Evolutionary conservation across 2,888 invertebrate genomes (phyloP), one percentile per base, ranked within the genome.

Genomic region (Lacanobia wlatinum): DNA sequence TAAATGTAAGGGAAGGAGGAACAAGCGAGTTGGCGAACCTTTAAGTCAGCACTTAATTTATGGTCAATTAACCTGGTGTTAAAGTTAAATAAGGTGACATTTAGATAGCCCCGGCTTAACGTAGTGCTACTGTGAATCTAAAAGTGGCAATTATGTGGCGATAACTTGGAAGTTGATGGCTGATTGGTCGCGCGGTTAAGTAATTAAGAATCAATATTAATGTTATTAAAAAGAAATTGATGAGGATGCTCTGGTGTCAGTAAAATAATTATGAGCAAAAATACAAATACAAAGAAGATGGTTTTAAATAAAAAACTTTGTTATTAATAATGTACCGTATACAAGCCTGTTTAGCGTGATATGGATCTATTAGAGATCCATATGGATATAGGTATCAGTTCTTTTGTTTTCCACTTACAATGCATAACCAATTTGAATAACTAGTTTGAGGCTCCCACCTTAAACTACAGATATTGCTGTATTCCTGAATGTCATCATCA

Each of bases 41-140:
- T 93, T 93, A 93, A 93, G 92, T 93, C 92, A 91, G 90, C 90
- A 92, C 92, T 93, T 93, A 95, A 95, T 95, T 96, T 95, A 95
- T 94, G 90, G 93, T 94, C 95, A 95, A 95, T 95, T 95, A 95
- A 94, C 94, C 90, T 90, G 90, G 92, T 94, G 94, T 95, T 94
- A 94, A 90, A 93, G 92, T 93, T 91, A 92, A 94, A 93, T 94
- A 93, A 93, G 92, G 93, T 92, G 92, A 93, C 94, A 92, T 91
- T 91, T 89, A 90, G 91, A 91, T 90, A 91, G 90, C 87, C 86
- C 78, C 84, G 81, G 86, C 87, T 87, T 88, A 87, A 88, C 85
- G 78, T 87, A 86, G 80, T 86, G 85, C 81, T 81, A 80, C 86
- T 82, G 83, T 81, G 81, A 82, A 84, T 84, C 80, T 84, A 80